Evolutionary conservation across 2,888 invertebrate species (phyloP), one percentile per base, ranked within the genome.

Genomic region (Troglohyphantes excavatus): DNA sequence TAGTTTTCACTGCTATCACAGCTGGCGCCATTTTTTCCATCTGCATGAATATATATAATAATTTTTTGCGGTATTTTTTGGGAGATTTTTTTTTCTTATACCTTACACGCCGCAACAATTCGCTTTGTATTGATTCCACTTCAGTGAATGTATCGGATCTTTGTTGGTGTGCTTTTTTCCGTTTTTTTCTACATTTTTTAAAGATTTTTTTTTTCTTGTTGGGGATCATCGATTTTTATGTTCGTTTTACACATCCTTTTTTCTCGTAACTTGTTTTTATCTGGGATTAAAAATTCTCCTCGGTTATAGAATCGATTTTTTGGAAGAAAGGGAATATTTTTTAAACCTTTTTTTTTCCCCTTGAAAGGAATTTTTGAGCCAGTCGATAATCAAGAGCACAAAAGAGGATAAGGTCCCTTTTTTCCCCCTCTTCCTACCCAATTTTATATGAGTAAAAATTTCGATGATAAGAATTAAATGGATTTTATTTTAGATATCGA

Each of bases 31-130:
- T 88, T 88, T 85, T 84, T 89, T 89, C 82, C 88, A 89, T 89
- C 88, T 82, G 88, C 88, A 89, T 89, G 88, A 89, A 89, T 89
- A 89, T 89, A 89, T 89, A 89, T 89, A 89, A 89, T 89, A 89
- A 76, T 89, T 89, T 86, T 87, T 85, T 65, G 81, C 23, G 26
- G 29, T 75, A 27, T 82, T 73, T 89, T 81, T 82, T 82, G 33
- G 23, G 23, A 19, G 29, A 53, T 81, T 88, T 87, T 84, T 81
- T 78, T 87, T 79, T 70, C 67, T 53, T n/a, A 61, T 85, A 68
- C 88, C 68, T 70, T 83, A 89, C 78, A 85, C 68, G 85, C 76
- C 61, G 78, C 85, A 85, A 85, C 88, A 89, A 89, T 83, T 82
- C 88, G 29, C 88, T 89, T 89, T 89, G 88, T 89, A 89, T 89